phyloP scores from a whole-genome alignment of 2,797 vertebrate genomes.

The Lutjanus argentimaculatus region DNA sequence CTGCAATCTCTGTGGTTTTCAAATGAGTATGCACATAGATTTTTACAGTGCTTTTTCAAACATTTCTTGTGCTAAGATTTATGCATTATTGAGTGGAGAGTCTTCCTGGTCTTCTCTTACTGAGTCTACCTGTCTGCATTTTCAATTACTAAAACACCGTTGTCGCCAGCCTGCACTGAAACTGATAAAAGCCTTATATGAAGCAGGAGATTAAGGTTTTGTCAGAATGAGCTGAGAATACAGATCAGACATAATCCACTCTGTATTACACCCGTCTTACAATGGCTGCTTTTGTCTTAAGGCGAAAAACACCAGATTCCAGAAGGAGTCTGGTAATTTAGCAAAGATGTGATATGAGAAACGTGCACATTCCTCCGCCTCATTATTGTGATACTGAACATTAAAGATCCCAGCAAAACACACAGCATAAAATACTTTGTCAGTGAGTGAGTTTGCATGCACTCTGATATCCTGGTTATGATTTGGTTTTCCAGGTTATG shows the following conservation, averaged over 20 bases:
- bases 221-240: slow-evolving; percentile 14
- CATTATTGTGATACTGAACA: neutral
- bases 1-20: slow-evolving; percentile 3
- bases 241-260: slow-evolving; percentile 38
- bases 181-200: slow-evolving; percentile 25
- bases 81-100: neutral
- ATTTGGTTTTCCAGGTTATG: too few relatives aligned
- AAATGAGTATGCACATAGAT: neutral
- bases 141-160: neutral
- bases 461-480: too few relatives aligned
- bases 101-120: neutral
- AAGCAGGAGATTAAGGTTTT: slow-evolving; percentile 25
- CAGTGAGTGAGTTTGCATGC: too few relatives aligned
- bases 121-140: slow-evolving; percentile 2
- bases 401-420: neutral
- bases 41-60: neutral
- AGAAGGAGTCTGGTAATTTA: slow-evolving; percentile 14
- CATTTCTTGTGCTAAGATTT: neutral
- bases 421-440: neutral
- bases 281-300: slow-evolving; percentile 18
- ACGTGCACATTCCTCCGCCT: neutral
- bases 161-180: neutral
- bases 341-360: slow-evolving; percentile 11
- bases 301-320: neutral
- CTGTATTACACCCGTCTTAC: neutral